Conservation (phyloP, 1,140 invertebrate genomes). For the Drosophila bifasciata region DNA sequence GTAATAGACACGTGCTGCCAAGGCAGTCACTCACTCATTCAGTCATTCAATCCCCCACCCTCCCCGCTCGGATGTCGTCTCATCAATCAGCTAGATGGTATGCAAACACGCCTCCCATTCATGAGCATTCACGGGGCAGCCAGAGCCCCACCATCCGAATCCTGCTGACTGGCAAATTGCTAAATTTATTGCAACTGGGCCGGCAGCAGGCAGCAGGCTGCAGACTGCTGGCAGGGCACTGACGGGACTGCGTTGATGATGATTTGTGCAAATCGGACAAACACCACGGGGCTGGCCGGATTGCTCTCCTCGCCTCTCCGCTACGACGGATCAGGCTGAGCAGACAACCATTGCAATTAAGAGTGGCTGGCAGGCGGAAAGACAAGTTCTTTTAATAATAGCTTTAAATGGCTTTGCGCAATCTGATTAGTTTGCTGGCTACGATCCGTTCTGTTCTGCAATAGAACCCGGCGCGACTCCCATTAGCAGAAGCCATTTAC, state of each 20-base stretch:
- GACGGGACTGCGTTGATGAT: background rate
- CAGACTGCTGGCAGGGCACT: conserved; percentile 34
- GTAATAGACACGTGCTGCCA: conserved; percentile 71
- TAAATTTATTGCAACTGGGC: conserved; percentile 54
- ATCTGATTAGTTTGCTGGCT: conserved; percentile 44
- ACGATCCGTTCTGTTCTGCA: no score
- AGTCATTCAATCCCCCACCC: background rate
- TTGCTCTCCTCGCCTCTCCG: conserved; percentile 2
- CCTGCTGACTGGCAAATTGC: conserved; percentile 62
- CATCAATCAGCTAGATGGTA: conserved; percentile 54
- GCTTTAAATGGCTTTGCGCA: conserved; percentile 55
- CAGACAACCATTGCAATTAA: conserved; percentile 73
- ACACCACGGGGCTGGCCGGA: no score
- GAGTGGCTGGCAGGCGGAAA: conserved; percentile 24
- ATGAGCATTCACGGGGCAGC: conserved; percentile 5
- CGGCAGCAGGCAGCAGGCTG: conserved; percentile 21
- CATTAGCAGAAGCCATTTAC: no score
- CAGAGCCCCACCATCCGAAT: conserved; percentile 23
- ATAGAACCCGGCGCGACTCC: no score
- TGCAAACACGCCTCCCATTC: conserved; percentile 43
- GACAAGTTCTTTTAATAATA: conserved; percentile 66
- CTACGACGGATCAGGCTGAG: conserved; percentile 16
- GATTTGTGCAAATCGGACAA: conserved; percentile 29
- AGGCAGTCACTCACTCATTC: conserved; percentile 8
- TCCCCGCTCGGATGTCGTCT: background rate